Percentiles rank a stretch among this genome's conserved stretches.
phyloP scores from a whole-genome alignment of 2,113 vertebrate genomes.

The Sinocyclocheilus rhinocerous region DNA sequence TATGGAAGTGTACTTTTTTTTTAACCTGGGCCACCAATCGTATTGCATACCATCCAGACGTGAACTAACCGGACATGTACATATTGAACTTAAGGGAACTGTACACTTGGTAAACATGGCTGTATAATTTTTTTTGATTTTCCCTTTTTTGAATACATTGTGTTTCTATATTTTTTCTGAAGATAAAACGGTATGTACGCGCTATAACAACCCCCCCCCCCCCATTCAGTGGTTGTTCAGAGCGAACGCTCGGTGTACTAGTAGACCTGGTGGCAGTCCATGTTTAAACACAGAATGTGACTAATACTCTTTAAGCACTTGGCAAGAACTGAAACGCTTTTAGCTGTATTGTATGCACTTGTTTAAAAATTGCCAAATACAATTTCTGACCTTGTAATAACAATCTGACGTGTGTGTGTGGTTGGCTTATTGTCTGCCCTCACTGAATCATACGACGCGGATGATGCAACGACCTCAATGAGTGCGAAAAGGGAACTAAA shows the following conservation, averaged over 20 bases:
- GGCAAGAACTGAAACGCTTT: slow-evolving; percentile 85
- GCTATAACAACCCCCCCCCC: slow-evolving; percentile 75
- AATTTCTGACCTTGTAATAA: slow-evolving; percentile 95
- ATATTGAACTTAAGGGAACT: slow-evolving; percentile 87
- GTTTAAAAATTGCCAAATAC: slow-evolving; percentile 92
- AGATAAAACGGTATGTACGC: slow-evolving; percentile 91
- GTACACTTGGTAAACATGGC: slow-evolving; percentile 91
- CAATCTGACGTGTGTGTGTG: slow-evolving; percentile 85
- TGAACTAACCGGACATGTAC: slow-evolving; percentile 69
- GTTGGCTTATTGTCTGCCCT: slow-evolving; percentile 76
- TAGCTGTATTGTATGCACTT: slow-evolving; percentile 98
- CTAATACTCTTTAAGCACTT: slow-evolving; percentile 95
- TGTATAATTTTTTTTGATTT: slow-evolving; percentile 86
- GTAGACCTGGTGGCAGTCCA: slow-evolving; percentile 84
- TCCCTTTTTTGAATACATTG: slow-evolving; percentile 86
- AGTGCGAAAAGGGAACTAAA: slow-evolving; percentile 54
- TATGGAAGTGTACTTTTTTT: no score
- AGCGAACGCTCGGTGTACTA: slow-evolving; percentile 80
- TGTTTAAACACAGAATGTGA: slow-evolving; percentile 90
- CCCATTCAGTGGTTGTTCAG: slow-evolving; percentile 74
- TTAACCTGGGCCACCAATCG: slow-evolving; percentile 14
- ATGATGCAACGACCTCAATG: slow-evolving; percentile 65
- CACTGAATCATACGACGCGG: slow-evolving; percentile 24
- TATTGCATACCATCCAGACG: slow-evolving; percentile 60
- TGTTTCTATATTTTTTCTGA: slow-evolving; percentile 91